phyloP scores from a whole-genome alignment of 2,113 vertebrate species.

The Hucho hucho region DNA sequence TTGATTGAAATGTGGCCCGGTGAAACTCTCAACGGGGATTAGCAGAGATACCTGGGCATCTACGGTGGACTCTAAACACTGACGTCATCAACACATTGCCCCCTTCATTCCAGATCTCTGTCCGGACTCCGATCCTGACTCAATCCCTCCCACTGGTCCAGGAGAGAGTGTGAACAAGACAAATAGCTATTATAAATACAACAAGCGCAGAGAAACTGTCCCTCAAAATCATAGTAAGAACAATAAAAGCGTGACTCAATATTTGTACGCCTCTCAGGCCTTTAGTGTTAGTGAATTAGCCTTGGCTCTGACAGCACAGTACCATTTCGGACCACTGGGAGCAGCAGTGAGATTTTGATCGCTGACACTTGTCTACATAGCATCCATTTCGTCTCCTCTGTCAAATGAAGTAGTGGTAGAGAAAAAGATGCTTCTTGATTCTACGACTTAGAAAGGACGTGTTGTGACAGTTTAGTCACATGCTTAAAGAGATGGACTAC shows the following conservation, averaged over 20 bases:
- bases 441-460: too few species aligned
- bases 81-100: background rate
- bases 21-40: too few species aligned
- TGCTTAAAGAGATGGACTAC: too few species aligned
- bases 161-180: background rate
- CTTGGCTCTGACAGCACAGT: too few species aligned
- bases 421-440: too few species aligned
- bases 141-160: background rate
- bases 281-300: background rate
- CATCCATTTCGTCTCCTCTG: too few species aligned
- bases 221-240: constrained; percentile 4
- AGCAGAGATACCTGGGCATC: too few species aligned
- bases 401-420: too few species aligned
- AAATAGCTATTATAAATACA: background rate
- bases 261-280: constrained; percentile 1
- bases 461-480: too few species aligned
- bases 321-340: background rate
- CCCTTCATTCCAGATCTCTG: background rate
- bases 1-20: too few species aligned
- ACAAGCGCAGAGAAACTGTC: background rate
- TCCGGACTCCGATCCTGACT: background rate
- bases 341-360: too few species aligned
- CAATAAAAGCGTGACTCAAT: constrained; percentile 10
- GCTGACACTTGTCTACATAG: too few species aligned
- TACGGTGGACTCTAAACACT: background rate